Percentiles rank a stretch among this genome's conserved stretches.
These are phyloP conservation scores for Eospalax fontanierii DNA, from an alignment of 2,797 vertebrate genomes.

Conservation along the genomic window DNA sequence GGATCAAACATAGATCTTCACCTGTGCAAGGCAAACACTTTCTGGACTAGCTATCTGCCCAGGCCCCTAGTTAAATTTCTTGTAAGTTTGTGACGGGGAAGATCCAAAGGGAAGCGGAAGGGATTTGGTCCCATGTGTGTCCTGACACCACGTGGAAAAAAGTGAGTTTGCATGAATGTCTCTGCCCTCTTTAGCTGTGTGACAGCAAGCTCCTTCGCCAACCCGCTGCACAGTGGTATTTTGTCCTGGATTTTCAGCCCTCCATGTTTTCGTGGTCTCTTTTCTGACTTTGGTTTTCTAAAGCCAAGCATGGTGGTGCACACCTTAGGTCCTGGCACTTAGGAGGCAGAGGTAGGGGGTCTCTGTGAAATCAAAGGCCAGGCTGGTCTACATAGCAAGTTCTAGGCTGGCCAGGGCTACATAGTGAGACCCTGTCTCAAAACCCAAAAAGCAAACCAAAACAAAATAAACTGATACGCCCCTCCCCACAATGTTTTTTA, in stretches of 20 bases:
- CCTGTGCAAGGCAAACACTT: neutral
- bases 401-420: too few relatives aligned
- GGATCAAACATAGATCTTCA: neutral
- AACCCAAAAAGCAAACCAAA: too few relatives aligned
- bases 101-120: neutral
- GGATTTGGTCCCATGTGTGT: neutral
- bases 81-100: neutral
- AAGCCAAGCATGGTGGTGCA: too few relatives aligned
- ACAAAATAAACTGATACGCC: too few relatives aligned
- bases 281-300: neutral
- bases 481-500: neutral
- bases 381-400: too few relatives aligned
- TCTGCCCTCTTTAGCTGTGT: neutral
- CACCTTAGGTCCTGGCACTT: too few relatives aligned
- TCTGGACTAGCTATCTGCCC: neutral
- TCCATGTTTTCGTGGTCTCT: neutral
- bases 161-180: neutral
- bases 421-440: neutral
- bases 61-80: neutral
- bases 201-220: neutral
- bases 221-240: fast-evolving
- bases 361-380: too few relatives aligned
- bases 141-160: too few relatives aligned
- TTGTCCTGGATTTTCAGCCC: neutral
- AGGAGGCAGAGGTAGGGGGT: too few relatives aligned